Base-by-base conservation (phyloP, 2,888 invertebrate genomes). In the Arctia plantaginis region DNA sequence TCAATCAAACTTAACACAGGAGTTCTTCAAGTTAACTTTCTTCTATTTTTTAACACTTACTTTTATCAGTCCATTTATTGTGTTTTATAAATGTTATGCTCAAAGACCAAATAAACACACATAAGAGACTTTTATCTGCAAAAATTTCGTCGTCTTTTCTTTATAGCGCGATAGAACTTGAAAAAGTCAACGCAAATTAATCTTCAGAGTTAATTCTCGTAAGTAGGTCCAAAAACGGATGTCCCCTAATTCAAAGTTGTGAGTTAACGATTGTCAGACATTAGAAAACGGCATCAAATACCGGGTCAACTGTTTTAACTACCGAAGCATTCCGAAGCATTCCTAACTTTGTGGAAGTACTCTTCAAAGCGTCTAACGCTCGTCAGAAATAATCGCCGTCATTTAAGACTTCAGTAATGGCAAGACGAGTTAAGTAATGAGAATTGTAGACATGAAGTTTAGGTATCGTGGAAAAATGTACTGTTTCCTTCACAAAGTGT, bases 261-360 rank as follows among this genome's bases (percentile, higher is more conserved):
- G 82, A 82, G 41, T 72, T 68, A 76, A 79, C 47, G 69, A 66
- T 47, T 73, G 70, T n/a, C 62, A 68, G 76, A 68, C 80, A 81
- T 66, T 83, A 73, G 69, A 69, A 67, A 68, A 33, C 71, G 77
- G 23, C 77, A 78, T 78, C 78, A 84, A 82, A 82, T 70, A 75
- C 75, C 72, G 74, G 84, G 80, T 78, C 75, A 84, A 68, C 68
- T 67, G 67, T 68, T 72, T 76, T 80, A 79, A 82, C 74, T 71
- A 73, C 70, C 75, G 71, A 82, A 84, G 51, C 71, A 62, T 47
- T 15, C 64, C 69, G 65, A 69, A 73, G 64, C 65, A 55, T 51
- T 65, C n/a, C 66, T 41, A 69, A 73, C 47, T 73, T 73, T 47
- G 69, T n/a, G 59, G 44, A 72, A 72, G 72, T 72, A 75, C 66